A percentile compares a stretch with the other conserved stretches of the same genome.
Evolutionary conservation across 2,888 invertebrate species (phyloP).

Genomic region (Sesia bembeciformis): DNA sequence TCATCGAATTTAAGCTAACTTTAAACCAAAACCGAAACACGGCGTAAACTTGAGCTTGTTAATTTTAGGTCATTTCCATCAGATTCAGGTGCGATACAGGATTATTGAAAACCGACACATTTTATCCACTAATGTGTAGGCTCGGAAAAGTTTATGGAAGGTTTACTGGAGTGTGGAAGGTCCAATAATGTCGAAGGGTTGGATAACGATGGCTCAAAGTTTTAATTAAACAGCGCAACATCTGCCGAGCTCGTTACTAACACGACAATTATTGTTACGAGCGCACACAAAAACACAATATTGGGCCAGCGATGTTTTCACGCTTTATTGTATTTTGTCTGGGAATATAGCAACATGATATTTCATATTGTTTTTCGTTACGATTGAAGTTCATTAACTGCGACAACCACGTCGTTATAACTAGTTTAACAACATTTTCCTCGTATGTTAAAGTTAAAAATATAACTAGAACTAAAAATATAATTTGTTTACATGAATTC

Average conservation of each 20-base stretch:
- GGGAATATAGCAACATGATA: no score
- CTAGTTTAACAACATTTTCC: no score
- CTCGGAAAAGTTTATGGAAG: slow-evolving; percentile 40
- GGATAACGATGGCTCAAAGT: slow-evolving; percentile 55
- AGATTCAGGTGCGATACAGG: slow-evolving; percentile 11
- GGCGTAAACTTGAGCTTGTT: slow-evolving; percentile 16
- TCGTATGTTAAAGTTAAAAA: no score
- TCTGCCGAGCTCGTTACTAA: slow-evolving; percentile 49
- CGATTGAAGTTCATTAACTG: no score
- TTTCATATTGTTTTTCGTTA: no score
- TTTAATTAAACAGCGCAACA: slow-evolving; percentile 66
- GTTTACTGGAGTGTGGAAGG: slow-evolving; percentile 30
- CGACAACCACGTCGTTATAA: no score
- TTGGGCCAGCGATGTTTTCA: background rate
- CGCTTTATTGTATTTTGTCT: no score
- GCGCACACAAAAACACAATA: background rate
- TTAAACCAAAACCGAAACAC: background rate
- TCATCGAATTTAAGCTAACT: background rate
- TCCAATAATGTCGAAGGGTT: slow-evolving; percentile 55
- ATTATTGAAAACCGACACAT: slow-evolving; percentile 30
- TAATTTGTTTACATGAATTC: no score
- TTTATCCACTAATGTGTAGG: slow-evolving; percentile 23
- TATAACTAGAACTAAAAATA: no score
- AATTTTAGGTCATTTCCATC: slow-evolving; percentile 19
- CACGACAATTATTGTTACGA: slow-evolving; percentile 53